These are phyloP conservation scores for Indicator indicator DNA, from an alignment of 2,113 vertebrate genomes.

Conservation along the genomic window DNA sequence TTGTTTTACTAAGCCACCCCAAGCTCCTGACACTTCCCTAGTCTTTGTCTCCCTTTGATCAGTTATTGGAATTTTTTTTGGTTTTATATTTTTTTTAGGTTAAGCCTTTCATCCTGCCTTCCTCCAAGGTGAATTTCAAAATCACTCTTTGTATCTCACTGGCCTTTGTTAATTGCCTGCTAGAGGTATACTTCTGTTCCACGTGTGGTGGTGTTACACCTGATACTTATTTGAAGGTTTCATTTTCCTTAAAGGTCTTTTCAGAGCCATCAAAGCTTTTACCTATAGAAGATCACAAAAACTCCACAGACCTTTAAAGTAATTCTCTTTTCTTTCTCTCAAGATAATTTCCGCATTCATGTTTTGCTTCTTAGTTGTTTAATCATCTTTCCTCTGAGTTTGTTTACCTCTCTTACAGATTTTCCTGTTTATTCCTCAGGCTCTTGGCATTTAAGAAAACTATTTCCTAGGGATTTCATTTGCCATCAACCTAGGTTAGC, in stretches of 20 bases:
- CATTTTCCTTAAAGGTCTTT: neutral
- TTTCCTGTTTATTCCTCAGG: slow-evolving; percentile 37
- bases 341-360: neutral
- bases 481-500: neutral
- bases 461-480: neutral
- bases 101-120: neutral
- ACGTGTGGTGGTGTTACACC: neutral
- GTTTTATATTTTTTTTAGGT: neutral
- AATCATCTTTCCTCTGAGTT: neutral
- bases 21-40: neutral
- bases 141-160: neutral
- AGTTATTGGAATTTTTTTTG: neutral
- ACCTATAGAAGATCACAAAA: neutral
- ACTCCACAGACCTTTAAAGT: neutral
- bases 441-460: neutral
- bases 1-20: neutral
- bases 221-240: neutral
- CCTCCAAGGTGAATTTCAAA: neutral
- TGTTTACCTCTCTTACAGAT: neutral
- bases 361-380: slow-evolving; percentile 5
- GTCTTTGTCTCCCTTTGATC: neutral
- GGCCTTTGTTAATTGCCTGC: neutral
- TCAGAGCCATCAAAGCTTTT: neutral
- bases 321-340: neutral
- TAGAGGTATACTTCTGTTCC: neutral